Percentiles rank a stretch among this genome's conserved stretches.
Conservation (phyloP, 2,113 vertebrate genomes). For the Chauna torquata region DNA sequence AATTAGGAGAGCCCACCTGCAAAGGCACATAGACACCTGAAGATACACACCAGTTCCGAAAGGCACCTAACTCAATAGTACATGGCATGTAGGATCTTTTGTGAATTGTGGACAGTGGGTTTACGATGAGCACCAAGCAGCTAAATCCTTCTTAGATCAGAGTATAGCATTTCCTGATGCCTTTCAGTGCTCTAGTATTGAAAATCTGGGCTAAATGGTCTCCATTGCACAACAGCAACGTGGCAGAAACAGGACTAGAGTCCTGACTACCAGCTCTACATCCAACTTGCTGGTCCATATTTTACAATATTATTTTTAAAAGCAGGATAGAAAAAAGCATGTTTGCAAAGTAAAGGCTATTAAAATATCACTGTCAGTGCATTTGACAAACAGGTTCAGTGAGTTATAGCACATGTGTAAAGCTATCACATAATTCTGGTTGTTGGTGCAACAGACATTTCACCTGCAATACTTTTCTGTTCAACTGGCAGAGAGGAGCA, state of each 20-base stretch:
- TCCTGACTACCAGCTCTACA: neutral
- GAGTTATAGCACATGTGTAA: neutral
- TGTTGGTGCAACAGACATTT: neutral
- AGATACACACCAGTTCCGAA: neutral
- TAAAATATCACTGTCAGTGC: neutral
- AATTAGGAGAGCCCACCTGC: neutral
- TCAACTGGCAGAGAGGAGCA: neutral
- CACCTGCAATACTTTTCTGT: neutral
- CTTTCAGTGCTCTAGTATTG: neutral
- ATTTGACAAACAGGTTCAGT: conserved; percentile 48
- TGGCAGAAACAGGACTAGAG: neutral
- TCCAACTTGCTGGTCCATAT: neutral
- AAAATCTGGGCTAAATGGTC: neutral
- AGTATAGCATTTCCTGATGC: neutral
- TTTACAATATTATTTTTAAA: neutral
- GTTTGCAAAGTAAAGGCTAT: neutral
- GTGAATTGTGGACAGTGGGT: neutral
- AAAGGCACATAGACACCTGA: neutral
- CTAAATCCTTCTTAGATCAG: neutral
- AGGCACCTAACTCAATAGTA: no score
- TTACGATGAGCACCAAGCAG: neutral
- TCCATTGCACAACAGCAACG: neutral
- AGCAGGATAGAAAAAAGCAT: neutral
- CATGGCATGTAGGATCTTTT: fast-evolving
- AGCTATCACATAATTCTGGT: neutral